These are phyloP conservation scores for human (Homo sapiens) DNA, from an alignment of 2,113 vertebrate genomes.

Conservation along the genomic window DNA sequence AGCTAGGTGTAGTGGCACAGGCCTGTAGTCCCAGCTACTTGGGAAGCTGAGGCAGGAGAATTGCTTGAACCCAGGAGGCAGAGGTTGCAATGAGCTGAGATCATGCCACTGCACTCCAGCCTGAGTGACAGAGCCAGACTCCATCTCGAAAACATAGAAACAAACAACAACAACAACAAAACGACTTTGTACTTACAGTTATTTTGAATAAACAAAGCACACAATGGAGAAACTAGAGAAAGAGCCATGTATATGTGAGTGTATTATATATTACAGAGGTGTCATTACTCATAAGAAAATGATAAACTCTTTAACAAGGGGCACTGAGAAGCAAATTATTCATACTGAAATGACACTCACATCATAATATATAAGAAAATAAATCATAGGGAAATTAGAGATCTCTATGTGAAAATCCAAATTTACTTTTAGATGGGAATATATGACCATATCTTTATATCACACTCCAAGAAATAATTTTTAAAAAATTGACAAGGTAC, in stretches of 20 bases:
- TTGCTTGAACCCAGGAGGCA: too few relatives aligned
- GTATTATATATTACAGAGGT: not conserved
- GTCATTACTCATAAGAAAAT: not conserved
- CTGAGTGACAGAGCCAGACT: too few relatives aligned
- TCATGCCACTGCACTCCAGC: too few relatives aligned
- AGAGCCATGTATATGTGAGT: not conserved
- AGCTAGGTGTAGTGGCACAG: rapidly evolving
- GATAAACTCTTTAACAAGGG: not conserved
- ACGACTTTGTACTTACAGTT: too few relatives aligned
- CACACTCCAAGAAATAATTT: not conserved
- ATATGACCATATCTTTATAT: not conserved
- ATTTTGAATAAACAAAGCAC: not conserved
- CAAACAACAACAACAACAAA: too few relatives aligned
- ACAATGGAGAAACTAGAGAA: not conserved
- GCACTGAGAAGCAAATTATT: not conserved
- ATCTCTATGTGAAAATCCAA: not conserved
- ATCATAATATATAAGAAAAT: not conserved
- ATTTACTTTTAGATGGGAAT: not conserved
- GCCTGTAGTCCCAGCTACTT: too few relatives aligned
- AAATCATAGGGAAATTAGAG: not conserved
- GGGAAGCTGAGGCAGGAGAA: too few relatives aligned
- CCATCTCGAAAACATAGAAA: too few relatives aligned
- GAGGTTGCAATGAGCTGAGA: too few relatives aligned
- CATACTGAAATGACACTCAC: not conserved
- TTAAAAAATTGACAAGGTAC: not conserved